A percentile compares a stretch with the other conserved stretches of the same genome.
These are phyloP conservation scores for Apodemia mormo DNA, from an alignment of 2,888 invertebrate species.

Conservation along the genomic window DNA sequence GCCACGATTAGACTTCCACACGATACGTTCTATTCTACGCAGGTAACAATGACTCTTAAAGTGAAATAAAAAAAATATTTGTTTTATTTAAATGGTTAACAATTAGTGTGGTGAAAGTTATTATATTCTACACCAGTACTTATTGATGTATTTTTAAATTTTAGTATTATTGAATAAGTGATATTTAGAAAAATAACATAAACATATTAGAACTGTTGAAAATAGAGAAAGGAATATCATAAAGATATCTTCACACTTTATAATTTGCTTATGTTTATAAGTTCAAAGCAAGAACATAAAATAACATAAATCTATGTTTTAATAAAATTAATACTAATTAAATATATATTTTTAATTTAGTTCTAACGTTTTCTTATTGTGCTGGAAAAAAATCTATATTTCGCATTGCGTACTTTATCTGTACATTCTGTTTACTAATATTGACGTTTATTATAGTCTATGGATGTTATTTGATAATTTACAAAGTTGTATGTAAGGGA, in stretches of 20 bases:
- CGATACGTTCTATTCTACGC: conserved; percentile 43
- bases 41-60: neutral
- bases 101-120: neutral
- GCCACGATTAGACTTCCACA: conserved; percentile 64
- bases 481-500: neutral
- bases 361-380: neutral
- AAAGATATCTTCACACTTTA: no score
- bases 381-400: neutral
- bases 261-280: no score
- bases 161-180: no score
- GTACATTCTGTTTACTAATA: conserved; percentile 1
- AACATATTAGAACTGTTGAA: no score
- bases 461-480: neutral
- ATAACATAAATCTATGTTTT: no score
- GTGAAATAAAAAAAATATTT: neutral
- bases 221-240: no score
- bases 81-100: neutral
- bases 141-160: no score
- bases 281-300: no score
- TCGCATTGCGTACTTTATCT: neutral
- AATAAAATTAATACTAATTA: neutral
- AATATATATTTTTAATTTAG: neutral
- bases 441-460: neutral
- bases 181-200: no score
- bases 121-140: neutral